These are phyloP conservation scores for Platerodrilus igneus DNA, from an alignment of 2,888 invertebrate species.

Conservation along the genomic window DNA sequence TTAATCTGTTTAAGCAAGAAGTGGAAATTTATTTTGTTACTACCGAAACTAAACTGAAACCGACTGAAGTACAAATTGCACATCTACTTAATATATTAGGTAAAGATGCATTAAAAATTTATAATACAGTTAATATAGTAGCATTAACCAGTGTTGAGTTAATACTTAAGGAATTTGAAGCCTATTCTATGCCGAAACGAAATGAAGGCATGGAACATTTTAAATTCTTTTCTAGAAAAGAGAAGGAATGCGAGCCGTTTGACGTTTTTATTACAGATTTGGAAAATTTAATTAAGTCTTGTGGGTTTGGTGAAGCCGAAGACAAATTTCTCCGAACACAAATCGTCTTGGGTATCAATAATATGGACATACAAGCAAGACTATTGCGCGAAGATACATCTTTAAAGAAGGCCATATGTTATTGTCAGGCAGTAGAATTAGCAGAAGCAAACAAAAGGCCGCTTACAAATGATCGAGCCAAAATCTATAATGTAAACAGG, in stretches of 20 bases:
- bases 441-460: constrained; percentile 11
- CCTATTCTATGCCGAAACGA: constrained; percentile 15
- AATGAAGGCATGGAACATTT: constrained; percentile 17
- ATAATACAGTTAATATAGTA: too few species aligned
- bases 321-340: constrained; percentile 17
- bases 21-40: too few species aligned
- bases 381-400: constrained; percentile 12
- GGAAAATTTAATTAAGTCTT: constrained; percentile 16
- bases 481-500: neutral
- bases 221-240: constrained; percentile 18
- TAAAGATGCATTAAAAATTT: too few species aligned
- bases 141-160: too few species aligned
- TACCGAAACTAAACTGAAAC: too few species aligned
- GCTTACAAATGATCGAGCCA: neutral
- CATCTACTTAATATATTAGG: too few species aligned
- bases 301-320: constrained; percentile 17
- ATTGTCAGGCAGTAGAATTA: constrained; percentile 12
- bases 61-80: too few species aligned
- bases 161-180: constrained; percentile 15
- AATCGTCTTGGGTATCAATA: constrained; percentile 12
- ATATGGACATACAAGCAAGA: constrained; percentile 10
- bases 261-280: constrained; percentile 14
- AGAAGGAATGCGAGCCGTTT: constrained; percentile 14
- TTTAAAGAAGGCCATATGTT: constrained; percentile 8
- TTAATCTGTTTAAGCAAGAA: too few species aligned